Conservation (phyloP, 2,888 invertebrate species). For the Lacanobia oleracea region DNA sequence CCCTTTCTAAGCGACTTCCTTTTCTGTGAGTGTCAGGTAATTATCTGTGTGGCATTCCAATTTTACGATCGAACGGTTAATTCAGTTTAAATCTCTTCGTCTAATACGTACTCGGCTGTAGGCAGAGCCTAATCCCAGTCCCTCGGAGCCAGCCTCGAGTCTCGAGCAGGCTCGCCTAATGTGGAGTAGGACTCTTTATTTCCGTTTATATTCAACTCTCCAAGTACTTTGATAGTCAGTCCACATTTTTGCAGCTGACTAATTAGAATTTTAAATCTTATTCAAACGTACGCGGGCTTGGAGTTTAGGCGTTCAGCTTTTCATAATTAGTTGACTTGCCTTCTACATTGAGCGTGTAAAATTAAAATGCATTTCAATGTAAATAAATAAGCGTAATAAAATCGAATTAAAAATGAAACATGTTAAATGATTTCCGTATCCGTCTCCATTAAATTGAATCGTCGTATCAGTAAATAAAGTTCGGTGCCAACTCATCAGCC, state of each 20-base stretch:
- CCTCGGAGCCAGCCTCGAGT: conserved; percentile 80
- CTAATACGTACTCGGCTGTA: conserved; percentile 86
- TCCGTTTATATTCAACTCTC: conserved; percentile 53
- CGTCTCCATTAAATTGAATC: conserved; percentile 79
- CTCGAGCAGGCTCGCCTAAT: conserved; percentile 66
- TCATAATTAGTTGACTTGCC: conserved; percentile 25
- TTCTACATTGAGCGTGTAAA: conserved; percentile 14
- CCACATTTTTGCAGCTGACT: conserved; percentile 59
- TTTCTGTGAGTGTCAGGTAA: conserved; percentile 91
- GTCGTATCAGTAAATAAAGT: conserved; percentile 87
- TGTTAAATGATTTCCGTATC: conserved; percentile 66
- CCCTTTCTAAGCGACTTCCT: conserved; percentile 88
- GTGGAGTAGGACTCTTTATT: conserved; percentile 75
- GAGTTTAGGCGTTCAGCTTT: conserved; percentile 36
- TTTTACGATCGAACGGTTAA: conserved; percentile 91
- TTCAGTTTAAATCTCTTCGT: conserved; percentile 90
- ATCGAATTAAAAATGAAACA: conserved; percentile 21
- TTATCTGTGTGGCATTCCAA: conserved; percentile 91
- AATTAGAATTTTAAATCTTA: conserved; percentile 64
- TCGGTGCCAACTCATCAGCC: conserved; percentile 88
- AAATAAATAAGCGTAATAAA: neutral
- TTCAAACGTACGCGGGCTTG: conserved; percentile 48
- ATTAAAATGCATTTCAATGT: conserved; percentile 2
- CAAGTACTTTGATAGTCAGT: conserved; percentile 52
- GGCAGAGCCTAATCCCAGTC: conserved; percentile 87